Evolutionary conservation across 2,113 vertebrate genomes (phyloP).

Genomic region (Uropsilus gracilis): DNA sequence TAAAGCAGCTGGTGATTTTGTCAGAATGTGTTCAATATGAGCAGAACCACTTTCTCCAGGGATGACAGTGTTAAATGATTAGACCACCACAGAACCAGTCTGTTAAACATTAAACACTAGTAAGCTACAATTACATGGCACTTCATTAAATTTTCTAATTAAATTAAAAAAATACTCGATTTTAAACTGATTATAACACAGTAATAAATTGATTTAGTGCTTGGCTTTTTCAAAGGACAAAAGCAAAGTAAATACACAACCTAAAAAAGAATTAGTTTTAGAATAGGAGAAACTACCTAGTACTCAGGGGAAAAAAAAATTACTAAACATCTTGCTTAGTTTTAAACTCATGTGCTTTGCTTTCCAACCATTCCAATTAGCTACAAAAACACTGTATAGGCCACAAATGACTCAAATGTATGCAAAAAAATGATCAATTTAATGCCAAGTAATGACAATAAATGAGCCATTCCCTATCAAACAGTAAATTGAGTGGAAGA

Average conservation of each 20-base stretch:
- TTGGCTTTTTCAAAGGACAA: constrained; percentile 65
- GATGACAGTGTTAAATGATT: constrained; percentile 71
- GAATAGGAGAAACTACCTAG: constrained; percentile 57
- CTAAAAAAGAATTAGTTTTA: constrained; percentile 57
- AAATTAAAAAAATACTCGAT: neutral
- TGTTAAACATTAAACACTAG: constrained; percentile 73
- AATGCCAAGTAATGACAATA: constrained; percentile 67
- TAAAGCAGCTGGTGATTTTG: constrained; percentile 84
- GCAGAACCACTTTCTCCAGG: constrained; percentile 58
- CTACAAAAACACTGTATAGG: constrained; percentile 63
- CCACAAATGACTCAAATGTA: constrained; percentile 68
- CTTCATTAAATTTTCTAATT: constrained; percentile 49
- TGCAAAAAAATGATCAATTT: constrained; percentile 60
- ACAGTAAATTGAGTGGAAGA: constrained; percentile 54
- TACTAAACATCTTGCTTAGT: neutral
- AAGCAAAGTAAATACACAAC: constrained; percentile 67
- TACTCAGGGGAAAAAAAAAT: neutral
- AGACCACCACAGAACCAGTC: constrained; percentile 70
- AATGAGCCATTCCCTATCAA: constrained; percentile 59
- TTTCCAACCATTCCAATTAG: constrained; percentile 60
- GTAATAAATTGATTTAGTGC: constrained; percentile 63
- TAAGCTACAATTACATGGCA: constrained; percentile 69
- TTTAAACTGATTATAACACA: constrained; percentile 72
- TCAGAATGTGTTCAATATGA: constrained; percentile 55
- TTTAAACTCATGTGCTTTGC: constrained; percentile 73